These are phyloP conservation scores for Scaptomyza parva DNA, from an alignment of 2,888 invertebrate genomes.

Conservation along the genomic window DNA sequence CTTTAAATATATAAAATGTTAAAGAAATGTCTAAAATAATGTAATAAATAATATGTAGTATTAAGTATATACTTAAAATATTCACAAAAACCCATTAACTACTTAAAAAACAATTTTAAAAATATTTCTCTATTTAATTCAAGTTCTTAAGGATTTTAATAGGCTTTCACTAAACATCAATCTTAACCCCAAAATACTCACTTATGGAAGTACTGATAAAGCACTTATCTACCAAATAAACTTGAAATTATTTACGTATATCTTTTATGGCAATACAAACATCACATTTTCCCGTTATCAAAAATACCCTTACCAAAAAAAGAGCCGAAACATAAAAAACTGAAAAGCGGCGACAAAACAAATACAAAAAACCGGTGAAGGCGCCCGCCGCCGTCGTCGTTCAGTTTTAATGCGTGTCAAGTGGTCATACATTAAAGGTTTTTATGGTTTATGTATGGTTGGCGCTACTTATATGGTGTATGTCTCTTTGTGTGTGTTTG, in stretches of 20 bases:
- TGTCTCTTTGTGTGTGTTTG: slow-evolving; percentile 10
- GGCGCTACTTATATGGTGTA: slow-evolving; percentile 57
- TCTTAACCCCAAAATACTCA: no score
- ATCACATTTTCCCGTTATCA: slow-evolving; percentile 16
- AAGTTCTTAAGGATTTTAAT: no score
- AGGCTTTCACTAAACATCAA: no score
- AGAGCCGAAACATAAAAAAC: neutral
- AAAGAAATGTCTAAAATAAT: no score
- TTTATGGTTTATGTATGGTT: slow-evolving; percentile 73
- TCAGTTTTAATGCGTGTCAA: slow-evolving; percentile 74
- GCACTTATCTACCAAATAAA: neutral
- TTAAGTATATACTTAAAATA: no score
- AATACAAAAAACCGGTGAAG: slow-evolving; percentile 12
- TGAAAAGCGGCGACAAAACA: slow-evolving; percentile 25
- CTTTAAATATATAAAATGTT: no score
- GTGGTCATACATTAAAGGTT: slow-evolving; percentile 69
- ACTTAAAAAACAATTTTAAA: no score
- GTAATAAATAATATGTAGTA: no score
- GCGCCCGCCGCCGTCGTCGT: slow-evolving; percentile 8
- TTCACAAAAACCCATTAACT: no score
- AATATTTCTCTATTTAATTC: no score
- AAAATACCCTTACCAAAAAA: neutral
- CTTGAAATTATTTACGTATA: neutral
- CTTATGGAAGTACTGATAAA: neutral
- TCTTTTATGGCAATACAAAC: neutral